Conservation (phyloP, 1,140 invertebrate genomes). For the Saccostrea glomerata region DNA sequence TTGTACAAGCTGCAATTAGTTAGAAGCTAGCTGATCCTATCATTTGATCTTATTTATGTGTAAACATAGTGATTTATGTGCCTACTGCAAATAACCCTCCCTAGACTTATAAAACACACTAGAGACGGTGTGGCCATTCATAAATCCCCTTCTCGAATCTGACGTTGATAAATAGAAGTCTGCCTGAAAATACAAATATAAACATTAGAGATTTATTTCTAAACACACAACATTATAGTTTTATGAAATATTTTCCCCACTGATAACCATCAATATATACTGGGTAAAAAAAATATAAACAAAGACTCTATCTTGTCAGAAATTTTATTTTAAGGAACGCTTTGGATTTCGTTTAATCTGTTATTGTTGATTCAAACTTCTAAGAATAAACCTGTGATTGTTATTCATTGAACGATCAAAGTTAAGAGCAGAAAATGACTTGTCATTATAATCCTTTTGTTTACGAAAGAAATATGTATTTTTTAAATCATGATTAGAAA, state of each 20-base stretch:
- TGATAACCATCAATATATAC: not conserved
- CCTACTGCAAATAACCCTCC: not conserved
- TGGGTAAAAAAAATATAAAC: not conserved
- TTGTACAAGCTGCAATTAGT: not conserved
- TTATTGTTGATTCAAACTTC: too few species aligned
- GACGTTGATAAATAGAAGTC: not conserved
- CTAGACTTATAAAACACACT: not conserved
- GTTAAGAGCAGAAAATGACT: too few species aligned
- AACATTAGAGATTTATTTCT: constrained; percentile 29
- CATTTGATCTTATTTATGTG: not conserved
- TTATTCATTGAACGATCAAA: too few species aligned
- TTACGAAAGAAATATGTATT: too few species aligned
- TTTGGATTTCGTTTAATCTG: too few species aligned
- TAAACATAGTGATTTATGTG: not conserved
- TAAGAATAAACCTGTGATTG: too few species aligned
- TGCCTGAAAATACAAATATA: constrained; percentile 3
- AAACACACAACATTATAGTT: not conserved
- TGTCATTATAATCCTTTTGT: too few species aligned
- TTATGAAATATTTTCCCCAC: not conserved
- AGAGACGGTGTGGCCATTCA: not conserved
- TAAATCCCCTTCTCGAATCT: not conserved
- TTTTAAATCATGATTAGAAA: too few species aligned
- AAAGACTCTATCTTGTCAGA: not conserved
- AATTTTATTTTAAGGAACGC: not conserved
- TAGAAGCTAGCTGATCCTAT: constrained; percentile 2